Conservation (phyloP, 2,113 vertebrate species). For the Cynopterus brachyotis region DNA sequence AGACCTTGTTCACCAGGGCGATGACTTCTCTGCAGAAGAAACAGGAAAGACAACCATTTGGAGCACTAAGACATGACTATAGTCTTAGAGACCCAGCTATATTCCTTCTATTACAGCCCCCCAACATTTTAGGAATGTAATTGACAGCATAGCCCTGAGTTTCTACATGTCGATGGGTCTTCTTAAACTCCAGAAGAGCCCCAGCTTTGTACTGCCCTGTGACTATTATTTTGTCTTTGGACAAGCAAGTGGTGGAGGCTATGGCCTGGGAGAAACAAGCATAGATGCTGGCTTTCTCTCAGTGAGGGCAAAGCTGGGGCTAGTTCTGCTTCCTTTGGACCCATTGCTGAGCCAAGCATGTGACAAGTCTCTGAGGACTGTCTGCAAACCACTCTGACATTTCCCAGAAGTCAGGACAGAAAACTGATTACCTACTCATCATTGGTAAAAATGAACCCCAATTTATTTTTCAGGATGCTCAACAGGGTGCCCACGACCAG, state of each 20-base stretch:
- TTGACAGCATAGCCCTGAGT: too few species aligned
- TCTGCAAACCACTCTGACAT: not conserved
- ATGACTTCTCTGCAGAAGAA: constrained; percentile 75
- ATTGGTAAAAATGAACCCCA: constrained; percentile 89
- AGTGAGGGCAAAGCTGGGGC: not conserved
- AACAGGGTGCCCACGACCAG: constrained; percentile 70
- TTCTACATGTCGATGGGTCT: not conserved
- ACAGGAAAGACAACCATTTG: not conserved
- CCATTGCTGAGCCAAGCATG: not conserved
- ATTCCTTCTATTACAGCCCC: not conserved
- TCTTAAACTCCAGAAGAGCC: not conserved
- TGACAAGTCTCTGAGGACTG: not conserved
- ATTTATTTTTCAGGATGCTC: constrained; percentile 78
- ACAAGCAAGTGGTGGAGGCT: not conserved
- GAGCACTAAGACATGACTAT: not conserved
- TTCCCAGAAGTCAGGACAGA: not conserved
- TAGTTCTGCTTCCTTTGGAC: not conserved
- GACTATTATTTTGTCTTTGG: rapidly evolving
- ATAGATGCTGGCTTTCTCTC: not conserved
- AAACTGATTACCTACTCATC: constrained; percentile 86
- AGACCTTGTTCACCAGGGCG: constrained; percentile 77
- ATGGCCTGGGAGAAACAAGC: rapidly evolving
- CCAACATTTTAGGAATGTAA: not conserved
- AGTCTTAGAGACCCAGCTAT: rapidly evolving
- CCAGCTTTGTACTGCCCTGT: not conserved